These are phyloP conservation scores for Rhinogobius similis DNA, from an alignment of 2,113 vertebrate species.

Conservation along the genomic window DNA sequence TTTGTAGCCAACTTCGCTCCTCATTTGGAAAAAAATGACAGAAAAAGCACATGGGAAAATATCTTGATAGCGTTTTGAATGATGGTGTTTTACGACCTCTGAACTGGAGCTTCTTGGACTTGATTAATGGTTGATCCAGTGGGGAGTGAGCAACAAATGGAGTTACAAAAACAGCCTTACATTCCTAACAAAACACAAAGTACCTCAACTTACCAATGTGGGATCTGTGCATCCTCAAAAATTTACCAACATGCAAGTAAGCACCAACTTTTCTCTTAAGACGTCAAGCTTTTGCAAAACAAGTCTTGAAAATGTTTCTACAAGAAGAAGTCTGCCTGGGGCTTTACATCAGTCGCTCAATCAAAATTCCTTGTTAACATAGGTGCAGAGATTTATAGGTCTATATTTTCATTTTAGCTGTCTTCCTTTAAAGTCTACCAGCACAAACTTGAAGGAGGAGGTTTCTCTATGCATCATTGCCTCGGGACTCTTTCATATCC, in stretches of 20 bases:
- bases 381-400: slow-evolving; percentile 54
- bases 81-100: slow-evolving; percentile 47
- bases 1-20: slow-evolving; percentile 29
- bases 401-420: slow-evolving; percentile 34
- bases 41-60: slow-evolving; percentile 57
- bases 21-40: slow-evolving; percentile 31
- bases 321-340: slow-evolving; percentile 23
- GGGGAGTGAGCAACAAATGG: slow-evolving; percentile 11
- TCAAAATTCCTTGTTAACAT: slow-evolving; percentile 41
- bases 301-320: slow-evolving; percentile 17
- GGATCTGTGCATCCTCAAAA: neutral
- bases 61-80: slow-evolving; percentile 43
- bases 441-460: slow-evolving; percentile 27
- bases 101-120: slow-evolving; percentile 35
- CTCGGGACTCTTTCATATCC: slow-evolving; percentile 74
- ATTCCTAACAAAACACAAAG: neutral
- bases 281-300: neutral
- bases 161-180: slow-evolving; percentile 5
- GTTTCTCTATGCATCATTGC: slow-evolving; percentile 45
- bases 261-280: neutral
- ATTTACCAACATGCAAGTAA: neutral
- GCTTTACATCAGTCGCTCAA: slow-evolving; percentile 41
- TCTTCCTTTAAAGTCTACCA: slow-evolving; percentile 25
- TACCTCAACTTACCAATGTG: neutral
- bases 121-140: slow-evolving; percentile 34